Conservation (phyloP, 2,113 vertebrate species). For the Gambusia affinis region DNA sequence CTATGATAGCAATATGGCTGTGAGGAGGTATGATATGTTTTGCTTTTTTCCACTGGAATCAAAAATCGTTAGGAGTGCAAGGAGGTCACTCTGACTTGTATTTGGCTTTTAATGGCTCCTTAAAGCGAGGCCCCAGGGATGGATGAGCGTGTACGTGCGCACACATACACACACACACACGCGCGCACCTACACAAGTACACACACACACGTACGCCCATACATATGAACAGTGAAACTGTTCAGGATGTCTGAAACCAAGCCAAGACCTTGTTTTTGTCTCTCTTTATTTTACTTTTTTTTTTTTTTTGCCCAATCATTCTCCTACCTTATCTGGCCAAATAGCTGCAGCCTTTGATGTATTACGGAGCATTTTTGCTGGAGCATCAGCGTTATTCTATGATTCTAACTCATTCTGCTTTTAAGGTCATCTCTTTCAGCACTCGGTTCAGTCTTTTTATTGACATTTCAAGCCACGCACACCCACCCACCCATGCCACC, state of each 20-base stretch:
- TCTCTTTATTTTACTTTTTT: conserved; percentile 46
- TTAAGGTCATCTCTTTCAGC: conserved; percentile 21
- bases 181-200: not conserved
- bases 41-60: conserved; percentile 70
- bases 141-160: conserved; percentile 28
- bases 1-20: conserved; percentile 74
- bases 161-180: conserved; percentile 10
- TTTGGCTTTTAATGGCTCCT: conserved; percentile 77
- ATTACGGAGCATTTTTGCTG: conserved; percentile 46
- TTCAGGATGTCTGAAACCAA: conserved; percentile 51
- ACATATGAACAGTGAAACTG: conserved; percentile 11
- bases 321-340: conserved; percentile 41
- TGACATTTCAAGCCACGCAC: conserved; percentile 3
- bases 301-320: conserved; percentile 37
- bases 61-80: conserved; percentile 77
- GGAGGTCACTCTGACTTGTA: conserved; percentile 72
- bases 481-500: not conserved
- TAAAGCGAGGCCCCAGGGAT: conserved; percentile 67
- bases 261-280: conserved; percentile 57
- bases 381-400: conserved; percentile 45
- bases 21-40: conserved; percentile 68
- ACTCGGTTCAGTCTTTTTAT: conserved; percentile 23
- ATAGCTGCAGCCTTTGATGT: conserved; percentile 55
- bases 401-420: conserved; percentile 40
- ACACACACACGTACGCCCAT: conserved; percentile 1